phyloP scores from a whole-genome alignment of 2,113 vertebrate genomes.

The Propithecus coquereli region DNA sequence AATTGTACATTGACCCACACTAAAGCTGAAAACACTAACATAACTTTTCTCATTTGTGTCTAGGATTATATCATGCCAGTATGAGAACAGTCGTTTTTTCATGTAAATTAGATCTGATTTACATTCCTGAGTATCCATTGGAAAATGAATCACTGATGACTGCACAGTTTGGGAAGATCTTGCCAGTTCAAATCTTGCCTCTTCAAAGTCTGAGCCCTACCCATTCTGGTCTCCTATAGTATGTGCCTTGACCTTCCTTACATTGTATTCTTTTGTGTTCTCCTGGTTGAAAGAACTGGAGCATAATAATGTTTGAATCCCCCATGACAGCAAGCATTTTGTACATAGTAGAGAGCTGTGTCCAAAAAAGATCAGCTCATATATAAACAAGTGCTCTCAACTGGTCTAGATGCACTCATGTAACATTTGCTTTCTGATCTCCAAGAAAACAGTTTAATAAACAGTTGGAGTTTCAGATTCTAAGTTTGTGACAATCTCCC shows the following conservation, averaged over 20 bases:
- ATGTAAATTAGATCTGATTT: not conserved
- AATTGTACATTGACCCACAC: not conserved
- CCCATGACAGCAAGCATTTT: not conserved
- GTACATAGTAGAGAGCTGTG: not conserved
- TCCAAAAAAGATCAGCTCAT: not conserved
- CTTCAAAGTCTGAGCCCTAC: not conserved
- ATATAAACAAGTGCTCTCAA: not conserved
- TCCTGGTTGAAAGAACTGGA: not conserved
- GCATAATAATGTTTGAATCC: not conserved
- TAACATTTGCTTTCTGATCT: not conserved
- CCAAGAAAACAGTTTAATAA: not conserved
- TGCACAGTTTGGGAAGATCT: not conserved
- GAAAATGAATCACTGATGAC: not conserved
- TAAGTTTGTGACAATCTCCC: not conserved
- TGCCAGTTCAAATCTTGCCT: not conserved
- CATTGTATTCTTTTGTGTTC: not conserved
- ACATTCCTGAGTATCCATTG: not conserved
- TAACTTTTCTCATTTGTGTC: not conserved
- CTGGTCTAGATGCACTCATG: not conserved
- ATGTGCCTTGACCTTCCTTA: not conserved
- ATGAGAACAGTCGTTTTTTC: not conserved
- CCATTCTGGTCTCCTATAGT: not conserved
- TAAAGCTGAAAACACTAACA: not conserved
- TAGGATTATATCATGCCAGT: not conserved
- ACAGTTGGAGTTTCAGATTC: not conserved